Evolutionary conservation across 2,797 vertebrate species (phyloP).

Genomic region (Halcyon leucocephala): DNA sequence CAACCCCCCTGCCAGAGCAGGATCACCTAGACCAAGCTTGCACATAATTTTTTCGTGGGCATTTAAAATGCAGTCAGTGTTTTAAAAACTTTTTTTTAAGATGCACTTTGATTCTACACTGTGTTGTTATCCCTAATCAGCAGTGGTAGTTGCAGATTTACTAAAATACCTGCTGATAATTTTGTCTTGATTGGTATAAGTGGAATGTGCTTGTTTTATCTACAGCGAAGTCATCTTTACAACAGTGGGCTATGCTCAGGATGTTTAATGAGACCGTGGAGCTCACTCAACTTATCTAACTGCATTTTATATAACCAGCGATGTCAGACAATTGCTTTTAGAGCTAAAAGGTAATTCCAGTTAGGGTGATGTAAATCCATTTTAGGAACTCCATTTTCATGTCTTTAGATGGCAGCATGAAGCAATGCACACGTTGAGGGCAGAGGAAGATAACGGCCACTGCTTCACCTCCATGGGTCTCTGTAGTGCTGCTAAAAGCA

Average conservation of each 20-base stretch:
- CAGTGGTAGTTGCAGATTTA: background rate
- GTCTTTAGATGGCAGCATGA: background rate
- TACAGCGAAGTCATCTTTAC: background rate
- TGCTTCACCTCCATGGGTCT: background rate
- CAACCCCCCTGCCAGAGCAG: too few relatives aligned
- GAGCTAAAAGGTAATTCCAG: background rate
- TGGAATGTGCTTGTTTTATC: conserved; percentile 1
- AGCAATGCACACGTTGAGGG: background rate
- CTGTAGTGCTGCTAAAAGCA: background rate
- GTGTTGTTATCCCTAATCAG: background rate
- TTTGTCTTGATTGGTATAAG: conserved; percentile 5
- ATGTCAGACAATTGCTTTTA: background rate
- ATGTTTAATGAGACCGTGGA: background rate
- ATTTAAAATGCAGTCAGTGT: background rate
- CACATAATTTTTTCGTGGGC: background rate
- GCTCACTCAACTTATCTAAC: background rate
- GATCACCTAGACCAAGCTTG: background rate
- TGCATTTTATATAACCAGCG: background rate
- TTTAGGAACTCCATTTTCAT: background rate
- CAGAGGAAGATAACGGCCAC: background rate
- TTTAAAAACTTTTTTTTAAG: background rate
- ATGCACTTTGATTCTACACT: background rate
- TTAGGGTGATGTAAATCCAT: background rate
- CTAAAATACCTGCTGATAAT: conserved; percentile 5
- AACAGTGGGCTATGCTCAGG: background rate